A percentile compares a stretch with the other conserved stretches of the same genome.
These are phyloP conservation scores for Caenorhabditis drosophilae DNA, from an alignment of 2,888 invertebrate species.

Conservation along the genomic window DNA sequence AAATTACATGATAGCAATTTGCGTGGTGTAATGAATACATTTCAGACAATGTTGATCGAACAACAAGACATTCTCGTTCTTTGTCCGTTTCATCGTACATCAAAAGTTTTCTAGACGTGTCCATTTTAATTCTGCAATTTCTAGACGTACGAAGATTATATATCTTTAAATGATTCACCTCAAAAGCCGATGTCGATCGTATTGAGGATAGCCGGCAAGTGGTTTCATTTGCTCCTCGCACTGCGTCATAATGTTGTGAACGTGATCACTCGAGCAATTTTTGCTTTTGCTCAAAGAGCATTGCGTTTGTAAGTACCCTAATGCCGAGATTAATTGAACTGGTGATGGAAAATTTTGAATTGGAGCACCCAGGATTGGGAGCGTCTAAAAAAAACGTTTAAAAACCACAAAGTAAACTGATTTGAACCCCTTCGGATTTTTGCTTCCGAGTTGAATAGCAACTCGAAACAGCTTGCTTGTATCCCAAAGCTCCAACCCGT, in stretches of 20 bases:
- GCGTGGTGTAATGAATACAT: slow-evolving; percentile 46
- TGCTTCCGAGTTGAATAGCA: slow-evolving; percentile 23
- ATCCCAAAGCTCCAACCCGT: slow-evolving; percentile 35
- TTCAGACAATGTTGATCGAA: slow-evolving; percentile 49
- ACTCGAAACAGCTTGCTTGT: slow-evolving; percentile 24
- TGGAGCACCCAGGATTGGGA: slow-evolving; percentile 23
- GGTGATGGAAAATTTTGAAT: slow-evolving; percentile 22
- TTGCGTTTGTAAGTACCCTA: slow-evolving; percentile 49
- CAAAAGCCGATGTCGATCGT: slow-evolving; percentile 42
- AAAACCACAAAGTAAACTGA: background rate
- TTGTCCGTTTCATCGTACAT: slow-evolving; percentile 47
- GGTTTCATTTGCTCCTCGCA: slow-evolving; percentile 53
- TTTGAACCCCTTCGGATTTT: slow-evolving; percentile 23
- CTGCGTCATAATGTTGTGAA: slow-evolving; percentile 42
- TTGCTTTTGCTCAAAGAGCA: slow-evolving; percentile 45
- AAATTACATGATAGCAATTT: slow-evolving; percentile 51
- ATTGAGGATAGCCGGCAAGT: slow-evolving; percentile 34
- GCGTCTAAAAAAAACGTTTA: slow-evolving; percentile 10
- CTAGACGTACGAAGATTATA: too few relatives aligned
- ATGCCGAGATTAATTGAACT: slow-evolving; percentile 34
- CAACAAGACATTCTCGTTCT: slow-evolving; percentile 50
- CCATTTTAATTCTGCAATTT: slow-evolving; percentile 49
- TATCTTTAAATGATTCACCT: slow-evolving; percentile 29
- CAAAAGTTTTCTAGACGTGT: slow-evolving; percentile 48
- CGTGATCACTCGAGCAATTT: slow-evolving; percentile 53